These are phyloP conservation scores for Sebastes ruberrimus DNA, from an alignment of 2,797 vertebrate genomes.

Conservation along the genomic window DNA sequence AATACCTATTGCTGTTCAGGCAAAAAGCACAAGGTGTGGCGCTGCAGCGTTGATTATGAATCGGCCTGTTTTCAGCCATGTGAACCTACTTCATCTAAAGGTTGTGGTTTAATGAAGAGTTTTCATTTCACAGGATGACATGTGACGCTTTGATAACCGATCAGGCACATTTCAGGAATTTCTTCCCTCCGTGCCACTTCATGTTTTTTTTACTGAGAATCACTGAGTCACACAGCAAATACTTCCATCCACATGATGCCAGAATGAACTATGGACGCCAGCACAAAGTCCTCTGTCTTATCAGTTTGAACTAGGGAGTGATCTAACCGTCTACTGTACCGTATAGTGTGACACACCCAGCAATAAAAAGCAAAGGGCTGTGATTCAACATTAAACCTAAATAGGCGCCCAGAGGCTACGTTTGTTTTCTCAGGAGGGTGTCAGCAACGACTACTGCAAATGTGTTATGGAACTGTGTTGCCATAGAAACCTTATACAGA, in stretches of 20 bases:
- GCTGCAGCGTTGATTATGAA: background rate
- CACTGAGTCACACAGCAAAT: conserved; percentile 7
- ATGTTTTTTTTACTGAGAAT: background rate
- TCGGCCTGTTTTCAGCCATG: background rate
- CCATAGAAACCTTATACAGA: conserved; percentile 50
- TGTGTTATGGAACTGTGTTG: conserved; percentile 43
- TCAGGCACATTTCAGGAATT: background rate
- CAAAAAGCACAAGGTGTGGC: conserved; percentile 47
- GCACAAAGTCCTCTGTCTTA: conserved; percentile 47
- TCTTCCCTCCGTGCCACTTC: background rate
- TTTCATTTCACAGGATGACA: background rate
- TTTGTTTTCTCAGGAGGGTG: conserved; percentile 25
- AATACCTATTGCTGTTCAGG: background rate
- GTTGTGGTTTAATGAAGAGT: background rate
- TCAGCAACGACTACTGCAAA: background rate
- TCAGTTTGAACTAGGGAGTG: conserved; percentile 30
- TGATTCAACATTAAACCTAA: conserved; percentile 40
- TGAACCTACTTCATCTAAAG: background rate
- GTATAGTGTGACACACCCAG: conserved; percentile 30
- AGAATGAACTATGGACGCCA: background rate
- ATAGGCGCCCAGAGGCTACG: conserved; percentile 33
- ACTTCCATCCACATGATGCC: background rate
- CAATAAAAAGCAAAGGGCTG: conserved; percentile 36
- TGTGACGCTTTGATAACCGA: background rate
- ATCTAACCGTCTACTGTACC: background rate